Conservation (phyloP, 2,888 invertebrate genomes). For the Nebria brevicollis region DNA sequence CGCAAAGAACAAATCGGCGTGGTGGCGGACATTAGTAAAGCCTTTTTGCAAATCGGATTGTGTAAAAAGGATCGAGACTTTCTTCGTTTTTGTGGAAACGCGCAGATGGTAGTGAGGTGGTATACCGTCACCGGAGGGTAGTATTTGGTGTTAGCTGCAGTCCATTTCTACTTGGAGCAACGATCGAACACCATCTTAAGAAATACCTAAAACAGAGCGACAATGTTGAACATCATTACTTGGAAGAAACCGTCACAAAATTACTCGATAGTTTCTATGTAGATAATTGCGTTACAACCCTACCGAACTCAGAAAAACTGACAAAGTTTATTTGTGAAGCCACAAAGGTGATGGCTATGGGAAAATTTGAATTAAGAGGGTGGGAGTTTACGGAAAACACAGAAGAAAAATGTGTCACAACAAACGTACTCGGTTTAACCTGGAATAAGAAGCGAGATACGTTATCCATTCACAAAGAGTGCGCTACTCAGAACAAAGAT, state of each 20-base stretch:
- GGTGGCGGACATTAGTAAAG: constrained; percentile 53
- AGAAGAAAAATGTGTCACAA: not conserved
- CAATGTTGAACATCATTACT: constrained; percentile 23
- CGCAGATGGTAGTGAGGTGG: constrained; percentile 25
- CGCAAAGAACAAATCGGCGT: constrained; percentile 47
- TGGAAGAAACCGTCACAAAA: not conserved
- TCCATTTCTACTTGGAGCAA: constrained; percentile 40
- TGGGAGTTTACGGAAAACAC: constrained; percentile 23
- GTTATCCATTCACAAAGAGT: constrained; percentile 11
- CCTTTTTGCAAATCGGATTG: constrained; percentile 53
- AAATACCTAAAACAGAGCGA: constrained; percentile 6
- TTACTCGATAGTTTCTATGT: constrained; percentile 48
- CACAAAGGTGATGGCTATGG: constrained; percentile 29
- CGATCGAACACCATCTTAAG: constrained; percentile 39
- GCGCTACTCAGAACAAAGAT: not conserved
- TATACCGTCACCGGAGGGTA: constrained; percentile 45
- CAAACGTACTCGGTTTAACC: constrained; percentile 12
- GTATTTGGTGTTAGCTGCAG: constrained; percentile 46
- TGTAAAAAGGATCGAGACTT: constrained; percentile 50
- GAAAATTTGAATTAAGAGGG: constrained; percentile 33
- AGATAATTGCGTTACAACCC: constrained; percentile 29
- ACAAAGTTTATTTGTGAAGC: constrained; percentile 22
- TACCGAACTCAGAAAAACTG: constrained; percentile 15
- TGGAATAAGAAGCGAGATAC: constrained; percentile 31
- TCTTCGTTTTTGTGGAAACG: constrained; percentile 53